phyloP scores from a whole-genome alignment of 2,888 invertebrate species.

The Bursaphelenchus okinawaensis region DNA sequence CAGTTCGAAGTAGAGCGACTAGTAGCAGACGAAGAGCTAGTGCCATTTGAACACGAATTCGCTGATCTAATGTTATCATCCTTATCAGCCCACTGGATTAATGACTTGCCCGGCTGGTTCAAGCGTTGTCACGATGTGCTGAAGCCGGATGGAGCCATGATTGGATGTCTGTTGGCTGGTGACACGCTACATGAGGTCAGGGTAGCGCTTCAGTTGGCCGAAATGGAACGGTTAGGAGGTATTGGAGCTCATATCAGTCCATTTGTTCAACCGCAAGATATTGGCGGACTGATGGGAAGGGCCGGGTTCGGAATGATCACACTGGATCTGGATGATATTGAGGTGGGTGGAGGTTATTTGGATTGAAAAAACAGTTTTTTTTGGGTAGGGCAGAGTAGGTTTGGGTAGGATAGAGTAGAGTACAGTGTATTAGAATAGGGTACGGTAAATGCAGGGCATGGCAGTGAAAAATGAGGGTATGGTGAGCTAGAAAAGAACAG shows the following conservation, averaged over 20 bases:
- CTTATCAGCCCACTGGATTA: conserved; percentile 81
- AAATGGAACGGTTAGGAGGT: conserved; percentile 74
- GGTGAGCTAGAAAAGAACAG: no score
- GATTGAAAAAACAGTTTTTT: not conserved
- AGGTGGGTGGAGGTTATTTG: conserved; percentile 50
- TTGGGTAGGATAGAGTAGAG: no score
- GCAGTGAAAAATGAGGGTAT: no score
- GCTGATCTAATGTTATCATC: conserved; percentile 83
- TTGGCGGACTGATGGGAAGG: conserved; percentile 76
- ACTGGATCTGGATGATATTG: conserved; percentile 78
- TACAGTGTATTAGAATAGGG: no score
- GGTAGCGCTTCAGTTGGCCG: conserved; percentile 85
- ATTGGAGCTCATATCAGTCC: conserved; percentile 56
- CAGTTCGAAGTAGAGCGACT: conserved; percentile 61
- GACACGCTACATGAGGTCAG: conserved; percentile 85
- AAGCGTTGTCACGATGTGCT: conserved; percentile 40
- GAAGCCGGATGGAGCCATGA: conserved; percentile 76
- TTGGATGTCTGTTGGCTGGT: conserved; percentile 88
- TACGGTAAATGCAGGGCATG: no score
- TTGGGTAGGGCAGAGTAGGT: no score
- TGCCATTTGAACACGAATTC: conserved; percentile 70
- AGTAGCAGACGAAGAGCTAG: conserved; percentile 77
- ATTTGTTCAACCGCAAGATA: conserved; percentile 64
- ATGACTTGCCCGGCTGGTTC: conserved; percentile 76
- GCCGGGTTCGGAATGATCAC: conserved; percentile 62